phyloP scores from a whole-genome alignment of 2,797 vertebrate genomes.

The Euphonia xanthogaster region DNA sequence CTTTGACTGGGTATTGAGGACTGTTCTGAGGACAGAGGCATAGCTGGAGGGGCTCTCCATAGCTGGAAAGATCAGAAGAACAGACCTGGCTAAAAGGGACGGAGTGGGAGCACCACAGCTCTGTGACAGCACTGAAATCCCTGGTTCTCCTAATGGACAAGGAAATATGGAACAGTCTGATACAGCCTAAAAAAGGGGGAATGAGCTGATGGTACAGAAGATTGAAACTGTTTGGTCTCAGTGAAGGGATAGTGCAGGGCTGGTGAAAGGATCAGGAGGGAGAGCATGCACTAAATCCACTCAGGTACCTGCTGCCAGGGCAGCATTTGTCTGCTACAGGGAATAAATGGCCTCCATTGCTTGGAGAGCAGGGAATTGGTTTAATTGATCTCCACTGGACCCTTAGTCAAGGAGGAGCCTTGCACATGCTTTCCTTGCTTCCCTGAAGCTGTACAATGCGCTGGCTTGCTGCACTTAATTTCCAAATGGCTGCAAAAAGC shows the following conservation, averaged over 20 bases:
- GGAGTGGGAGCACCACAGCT: neutral
- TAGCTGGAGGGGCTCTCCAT: neutral
- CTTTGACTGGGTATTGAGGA: neutral
- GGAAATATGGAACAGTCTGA: neutral
- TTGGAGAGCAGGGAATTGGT: constrained; percentile 26
- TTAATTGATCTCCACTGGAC: constrained; percentile 43
- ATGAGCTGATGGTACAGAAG: neutral
- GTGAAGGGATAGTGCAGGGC: neutral
- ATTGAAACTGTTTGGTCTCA: neutral
- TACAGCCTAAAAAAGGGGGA: neutral
- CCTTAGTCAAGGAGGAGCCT: constrained; percentile 22
- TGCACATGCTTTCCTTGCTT: neutral
- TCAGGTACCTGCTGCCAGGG: constrained; percentile 14
- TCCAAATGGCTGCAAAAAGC: constrained; percentile 8
- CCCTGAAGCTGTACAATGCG: neutral
- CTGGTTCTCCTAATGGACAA: neutral
- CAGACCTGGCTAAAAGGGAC: neutral
- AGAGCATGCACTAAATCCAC: constrained; percentile 12
- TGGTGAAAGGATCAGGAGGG: neutral
- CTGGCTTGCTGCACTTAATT: constrained; percentile 14
- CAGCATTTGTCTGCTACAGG: constrained; percentile 4
- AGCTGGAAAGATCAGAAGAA: neutral
- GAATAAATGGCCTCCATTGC: constrained; percentile 57
- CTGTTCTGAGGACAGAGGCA: neutral
- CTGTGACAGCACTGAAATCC: neutral